Base-by-base conservation (phyloP, 2,888 invertebrate species). In the Lapara coniferarum region DNA sequence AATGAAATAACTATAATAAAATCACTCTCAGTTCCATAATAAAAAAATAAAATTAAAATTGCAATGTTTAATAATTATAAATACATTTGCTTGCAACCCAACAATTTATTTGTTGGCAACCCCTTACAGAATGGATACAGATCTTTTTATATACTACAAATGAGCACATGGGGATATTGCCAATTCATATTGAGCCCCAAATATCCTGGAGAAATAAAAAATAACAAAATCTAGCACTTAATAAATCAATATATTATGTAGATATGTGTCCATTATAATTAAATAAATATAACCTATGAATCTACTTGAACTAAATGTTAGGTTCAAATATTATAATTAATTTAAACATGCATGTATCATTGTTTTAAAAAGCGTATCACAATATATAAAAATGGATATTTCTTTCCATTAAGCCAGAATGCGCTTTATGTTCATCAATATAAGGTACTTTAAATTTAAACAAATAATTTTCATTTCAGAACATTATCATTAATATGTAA, bases 21-120 rank as follows among this genome's bases (percentile, higher is more conserved):
- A 63, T 49, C 49, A 63, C 72, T 83, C 72, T 83, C 83, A 81
- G 78, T 83, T 82, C 78, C 79, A 80, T 46, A 63, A 63, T 46
- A 49, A 46, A 19, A 63, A 19, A 63, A 19, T 19, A 59, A 63
- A 49, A 19, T 16, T 19, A 59, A 63, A 49, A 19, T 16, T 63
- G 14, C 19, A 49, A 63, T 49, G 19, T 44, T 59, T 16, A 4
- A 44, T 16, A 4, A 44, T 16, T 44, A 58, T 16, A 44, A 59
- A 59, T 19, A 63, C 16, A 13, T 46, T 25, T 63, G 16, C 49
- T 19, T 13, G 49, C 13, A 49, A 49, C 13, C 49, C 49, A 63
- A 49, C 55, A 63, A 46, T 46, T 6, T 10, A 13, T 16, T 46
- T 4, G 19, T 46, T 12, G 19, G 49, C 19, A 49, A 49, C 49